Evolutionary conservation across 2,797 vertebrate genomes (phyloP).

Genomic region (Aselliscus stoliczkanus): DNA sequence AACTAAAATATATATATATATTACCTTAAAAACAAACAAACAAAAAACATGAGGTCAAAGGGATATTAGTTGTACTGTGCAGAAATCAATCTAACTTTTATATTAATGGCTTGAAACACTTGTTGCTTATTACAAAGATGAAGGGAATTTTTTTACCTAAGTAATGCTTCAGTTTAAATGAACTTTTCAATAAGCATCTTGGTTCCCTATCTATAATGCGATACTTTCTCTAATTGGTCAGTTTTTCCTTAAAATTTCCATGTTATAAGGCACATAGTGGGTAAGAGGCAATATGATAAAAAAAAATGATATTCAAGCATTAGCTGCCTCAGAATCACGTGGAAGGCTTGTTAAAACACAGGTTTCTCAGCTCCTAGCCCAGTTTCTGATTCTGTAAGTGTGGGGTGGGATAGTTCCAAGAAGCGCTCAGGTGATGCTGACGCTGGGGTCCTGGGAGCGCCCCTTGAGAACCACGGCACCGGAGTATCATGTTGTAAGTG

Average conservation of each 20-base stretch:
- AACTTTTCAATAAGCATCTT: neutral
- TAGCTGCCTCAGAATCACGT: neutral
- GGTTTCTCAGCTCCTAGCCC: neutral
- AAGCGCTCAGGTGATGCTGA: neutral
- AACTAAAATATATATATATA: too few species aligned
- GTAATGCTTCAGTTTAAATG: neutral
- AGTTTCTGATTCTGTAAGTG: neutral
- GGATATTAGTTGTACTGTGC: neutral
- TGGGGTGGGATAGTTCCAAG: neutral
- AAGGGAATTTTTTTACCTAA: neutral
- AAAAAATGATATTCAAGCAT: neutral
- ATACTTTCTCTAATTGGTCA: neutral
- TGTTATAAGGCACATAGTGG: too few species aligned
- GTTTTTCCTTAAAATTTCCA: neutral
- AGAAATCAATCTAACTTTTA: neutral
- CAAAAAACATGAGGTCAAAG: neutral
- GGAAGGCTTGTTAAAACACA: neutral
- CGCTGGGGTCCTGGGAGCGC: neutral
- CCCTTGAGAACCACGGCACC: neutral
- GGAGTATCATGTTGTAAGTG: neutral
- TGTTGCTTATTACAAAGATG: neutral
- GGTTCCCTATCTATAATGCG: neutral
- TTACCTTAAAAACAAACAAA: too few species aligned
- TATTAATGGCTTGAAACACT: neutral
- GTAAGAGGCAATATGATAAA: neutral